Evolutionary conservation across 2,113 vertebrate genomes (phyloP).

Genomic region (Cebidichthys violaceus): DNA sequence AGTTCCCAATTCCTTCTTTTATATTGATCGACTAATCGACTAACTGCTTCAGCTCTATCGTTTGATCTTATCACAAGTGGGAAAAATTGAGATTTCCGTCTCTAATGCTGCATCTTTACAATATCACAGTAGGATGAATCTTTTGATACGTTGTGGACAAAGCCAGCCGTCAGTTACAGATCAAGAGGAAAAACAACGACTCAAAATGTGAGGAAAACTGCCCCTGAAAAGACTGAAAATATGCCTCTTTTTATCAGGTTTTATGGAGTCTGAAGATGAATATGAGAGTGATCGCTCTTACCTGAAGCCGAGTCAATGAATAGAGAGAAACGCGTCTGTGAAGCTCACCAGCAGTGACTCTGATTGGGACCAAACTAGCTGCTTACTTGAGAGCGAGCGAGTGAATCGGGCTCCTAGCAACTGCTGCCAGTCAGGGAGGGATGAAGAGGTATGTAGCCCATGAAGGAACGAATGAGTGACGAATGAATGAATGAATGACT

Average conservation of each 20-base stretch:
- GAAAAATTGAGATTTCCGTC: background rate
- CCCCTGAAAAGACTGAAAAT: background rate
- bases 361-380: constrained; percentile 34
- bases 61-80: background rate
- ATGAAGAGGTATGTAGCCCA: constrained; percentile 20
- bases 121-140: background rate
- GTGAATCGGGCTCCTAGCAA: constrained; percentile 63
- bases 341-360: constrained; percentile 32
- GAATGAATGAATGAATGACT: background rate
- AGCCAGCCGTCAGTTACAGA: background rate
- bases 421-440: constrained; percentile 46
- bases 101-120: background rate
- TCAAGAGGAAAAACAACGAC: background rate
- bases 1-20: background rate
- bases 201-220: background rate
- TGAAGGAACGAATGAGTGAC: background rate
- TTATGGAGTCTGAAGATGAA: background rate
- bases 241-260: background rate
- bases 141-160: background rate
- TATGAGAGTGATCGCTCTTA: background rate
- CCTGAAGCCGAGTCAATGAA: constrained; percentile 36
- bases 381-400: constrained; percentile 17
- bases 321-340: background rate
- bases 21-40: background rate
- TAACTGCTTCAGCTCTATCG: too few relatives aligned